These are phyloP conservation scores for Halichoeres trimaculatus DNA, from an alignment of 2,113 vertebrate species.

Conservation along the genomic window DNA sequence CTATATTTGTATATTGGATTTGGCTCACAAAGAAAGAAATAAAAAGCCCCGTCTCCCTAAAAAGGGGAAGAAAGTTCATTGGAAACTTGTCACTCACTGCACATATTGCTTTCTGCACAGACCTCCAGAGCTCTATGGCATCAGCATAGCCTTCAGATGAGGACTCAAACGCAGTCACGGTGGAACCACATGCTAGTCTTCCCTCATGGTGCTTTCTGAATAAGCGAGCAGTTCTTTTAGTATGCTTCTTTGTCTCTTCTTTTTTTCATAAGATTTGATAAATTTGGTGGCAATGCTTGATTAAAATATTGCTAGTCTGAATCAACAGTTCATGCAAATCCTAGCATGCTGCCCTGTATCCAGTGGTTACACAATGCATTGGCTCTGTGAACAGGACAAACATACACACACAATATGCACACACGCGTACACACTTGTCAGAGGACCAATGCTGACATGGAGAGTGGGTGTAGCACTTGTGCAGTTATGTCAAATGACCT, in stretches of 20 bases:
- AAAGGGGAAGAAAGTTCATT: slow-evolving; percentile 77
- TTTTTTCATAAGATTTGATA: slow-evolving; percentile 73
- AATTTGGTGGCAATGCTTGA: slow-evolving; percentile 83
- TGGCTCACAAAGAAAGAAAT: slow-evolving; percentile 85
- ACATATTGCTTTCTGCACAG: slow-evolving; percentile 85
- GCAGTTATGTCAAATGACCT: slow-evolving; percentile 76
- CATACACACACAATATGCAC: slow-evolving; percentile 41
- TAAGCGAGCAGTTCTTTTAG: slow-evolving; percentile 76
- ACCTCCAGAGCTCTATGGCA: slow-evolving; percentile 68
- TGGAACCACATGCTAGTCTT: slow-evolving; percentile 74
- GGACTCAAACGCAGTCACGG: slow-evolving; percentile 53
- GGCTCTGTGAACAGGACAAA: slow-evolving; percentile 78
- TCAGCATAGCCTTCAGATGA: slow-evolving; percentile 65
- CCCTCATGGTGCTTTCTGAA: slow-evolving; percentile 59
- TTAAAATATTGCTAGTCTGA: slow-evolving; percentile 88
- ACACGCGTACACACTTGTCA: slow-evolving; percentile 62
- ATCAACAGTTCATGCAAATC: slow-evolving; percentile 86
- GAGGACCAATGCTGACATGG: slow-evolving; percentile 69
- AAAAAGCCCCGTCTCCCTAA: slow-evolving; percentile 81
- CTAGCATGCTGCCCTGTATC: slow-evolving; percentile 83
- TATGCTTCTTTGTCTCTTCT: slow-evolving; percentile 65
- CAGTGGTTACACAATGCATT: slow-evolving; percentile 82
- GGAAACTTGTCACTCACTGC: slow-evolving; percentile 79
- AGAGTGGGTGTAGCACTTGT: slow-evolving; percentile 77
- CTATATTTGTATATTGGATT: slow-evolving; percentile 83